A percentile compares a stretch with the other conserved stretches of the same genome.
phyloP scores from a whole-genome alignment of 2,888 invertebrate species.

The Ceramica pisi region DNA sequence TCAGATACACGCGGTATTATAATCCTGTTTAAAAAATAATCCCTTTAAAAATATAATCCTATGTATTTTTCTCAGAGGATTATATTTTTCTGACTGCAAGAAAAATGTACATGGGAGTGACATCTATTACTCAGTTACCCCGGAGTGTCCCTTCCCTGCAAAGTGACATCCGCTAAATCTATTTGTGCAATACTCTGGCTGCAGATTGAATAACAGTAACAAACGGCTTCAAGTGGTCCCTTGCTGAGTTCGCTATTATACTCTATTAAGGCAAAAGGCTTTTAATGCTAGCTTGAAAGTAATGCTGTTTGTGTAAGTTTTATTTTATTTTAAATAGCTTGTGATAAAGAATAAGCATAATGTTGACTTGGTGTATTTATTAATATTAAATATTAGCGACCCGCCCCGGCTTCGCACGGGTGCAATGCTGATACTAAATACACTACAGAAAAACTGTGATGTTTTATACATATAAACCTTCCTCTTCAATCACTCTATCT shows the following conservation, averaged over 20 bases:
- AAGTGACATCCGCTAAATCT: conserved; percentile 43
- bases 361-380: no score
- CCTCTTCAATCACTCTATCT: no score
- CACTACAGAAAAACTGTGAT: no score
- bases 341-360: no score
- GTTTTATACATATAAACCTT: no score
- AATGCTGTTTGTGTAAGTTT: background rate
- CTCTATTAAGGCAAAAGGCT: conserved; percentile 42
- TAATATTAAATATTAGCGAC: no score
- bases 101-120: background rate
- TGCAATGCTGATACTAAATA: no score
- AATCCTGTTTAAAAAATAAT: no score
- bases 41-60: no score
- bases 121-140: background rate
- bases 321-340: background rate
- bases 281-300: conserved; percentile 21
- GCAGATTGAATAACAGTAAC: conserved; percentile 43
- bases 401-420: no score
- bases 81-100: background rate
- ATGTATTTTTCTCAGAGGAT: no score
- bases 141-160: background rate
- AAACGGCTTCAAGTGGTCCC: conserved; percentile 45
- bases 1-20: no score
- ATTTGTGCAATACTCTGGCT: conserved; percentile 46
- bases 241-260: conserved; percentile 34